Evolutionary conservation across 2,888 invertebrate species (phyloP), one percentile per base, ranked within the genome.

Genomic region (Dicyrtoma fusca): DNA sequence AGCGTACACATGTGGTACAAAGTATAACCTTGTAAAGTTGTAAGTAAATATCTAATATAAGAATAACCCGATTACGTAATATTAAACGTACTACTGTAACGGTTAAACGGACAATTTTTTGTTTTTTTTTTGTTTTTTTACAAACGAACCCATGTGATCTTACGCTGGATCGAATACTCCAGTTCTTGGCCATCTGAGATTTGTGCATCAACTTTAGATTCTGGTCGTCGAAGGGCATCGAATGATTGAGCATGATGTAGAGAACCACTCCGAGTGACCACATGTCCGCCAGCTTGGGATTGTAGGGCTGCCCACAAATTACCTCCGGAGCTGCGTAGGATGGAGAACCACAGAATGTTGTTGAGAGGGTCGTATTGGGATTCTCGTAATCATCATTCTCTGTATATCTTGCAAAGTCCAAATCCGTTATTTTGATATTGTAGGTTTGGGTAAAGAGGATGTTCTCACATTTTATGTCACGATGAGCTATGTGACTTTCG

Each of bases 311-410:
- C 0, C 92, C 92, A 82, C 85, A 88, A 70, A 94, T 85, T 74
- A 95, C 90, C 84, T 95, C 94, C 0, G 94, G 94, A 0, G 94
- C 91, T 0, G 92, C 93, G 82, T 95, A 95, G 6, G 92, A 92
- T n/a, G 93, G 85, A 14, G 92, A 92, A 0, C 94, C 94, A 82
- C 94, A 94, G 82, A 91, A 94, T 0, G 94, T 94, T 81, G 89
- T 88, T 79, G 92, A 53, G 19, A 21, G 17, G 8, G 8, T 10
- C 11, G 3, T 2, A 3, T 21, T 19, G n/a, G n/a, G n/a, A n/a
- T n/a, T n/a, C 17, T 53, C 21, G 1, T 8, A 11, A 53, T 8
- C 6, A 4, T 53, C 19, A 53, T 53, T 19, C 2, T 17, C 53
- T 10, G 53, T 53, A 19, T 53, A 53, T 2, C 53, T n/a, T 2